Conservation (phyloP, 2,797 vertebrate genomes). For the Iguana delicatissima region DNA sequence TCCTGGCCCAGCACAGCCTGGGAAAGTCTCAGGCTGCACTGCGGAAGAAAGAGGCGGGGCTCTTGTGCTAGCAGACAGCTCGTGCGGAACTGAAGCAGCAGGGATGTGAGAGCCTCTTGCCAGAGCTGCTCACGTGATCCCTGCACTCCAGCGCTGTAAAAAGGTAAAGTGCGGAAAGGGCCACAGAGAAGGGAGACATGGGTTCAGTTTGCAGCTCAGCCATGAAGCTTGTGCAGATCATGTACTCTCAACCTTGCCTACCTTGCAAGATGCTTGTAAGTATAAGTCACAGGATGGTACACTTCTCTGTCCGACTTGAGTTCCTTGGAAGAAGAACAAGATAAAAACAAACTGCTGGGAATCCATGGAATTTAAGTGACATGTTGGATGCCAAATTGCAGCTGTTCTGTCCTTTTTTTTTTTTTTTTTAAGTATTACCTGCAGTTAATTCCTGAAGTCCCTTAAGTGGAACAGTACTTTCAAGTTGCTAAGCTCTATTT, state of each 20-base stretch:
- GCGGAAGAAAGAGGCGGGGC: no score
- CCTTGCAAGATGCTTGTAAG: neutral
- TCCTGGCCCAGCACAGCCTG: no score
- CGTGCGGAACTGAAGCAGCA: no score
- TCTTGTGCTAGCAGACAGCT: no score
- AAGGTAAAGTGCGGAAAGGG: no score
- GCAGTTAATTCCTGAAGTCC: constrained; percentile 16
- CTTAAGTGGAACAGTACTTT: neutral
- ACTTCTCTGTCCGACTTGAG: neutral
- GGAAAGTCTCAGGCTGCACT: no score
- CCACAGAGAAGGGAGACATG: no score
- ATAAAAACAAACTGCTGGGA: neutral
- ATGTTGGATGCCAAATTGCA: neutral
- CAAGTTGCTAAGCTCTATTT: constrained; percentile 39
- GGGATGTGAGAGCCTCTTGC: no score
- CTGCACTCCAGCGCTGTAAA: no score
- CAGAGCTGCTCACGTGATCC: no score
- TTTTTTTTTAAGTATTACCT: no score
- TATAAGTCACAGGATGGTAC: neutral
- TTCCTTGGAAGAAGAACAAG: neutral
- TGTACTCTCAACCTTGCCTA: neutral
- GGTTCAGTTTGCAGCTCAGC: neutral
- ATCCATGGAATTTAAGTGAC: neutral
- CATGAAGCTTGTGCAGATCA: neutral
- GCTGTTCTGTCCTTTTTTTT: neutral